Conservation (phyloP, 2,113 vertebrate species). For the Ornithorhynchus anatinus region DNA sequence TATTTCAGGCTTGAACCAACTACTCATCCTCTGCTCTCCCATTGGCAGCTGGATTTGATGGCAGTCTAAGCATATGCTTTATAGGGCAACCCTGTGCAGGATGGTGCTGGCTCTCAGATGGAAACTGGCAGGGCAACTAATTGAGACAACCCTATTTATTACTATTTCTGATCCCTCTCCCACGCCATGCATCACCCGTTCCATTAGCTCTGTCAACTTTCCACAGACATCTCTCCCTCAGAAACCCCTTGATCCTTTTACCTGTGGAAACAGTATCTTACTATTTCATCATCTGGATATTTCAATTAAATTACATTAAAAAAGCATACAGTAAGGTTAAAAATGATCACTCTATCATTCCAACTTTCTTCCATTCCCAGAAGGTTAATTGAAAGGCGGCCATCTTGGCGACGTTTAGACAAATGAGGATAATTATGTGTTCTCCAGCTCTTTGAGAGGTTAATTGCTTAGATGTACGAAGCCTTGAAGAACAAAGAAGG, state of each 20-base stretch:
- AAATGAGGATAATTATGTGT: constrained; percentile 84
- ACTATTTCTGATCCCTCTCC: not conserved
- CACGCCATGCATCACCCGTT: not conserved
- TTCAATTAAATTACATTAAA: constrained; percentile 78
- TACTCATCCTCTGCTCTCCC: not conserved
- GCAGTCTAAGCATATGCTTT: not conserved
- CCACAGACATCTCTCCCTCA: constrained; percentile 32
- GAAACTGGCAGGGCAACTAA: not conserved
- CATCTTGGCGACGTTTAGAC: constrained; percentile 81
- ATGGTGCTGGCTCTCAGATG: not conserved
- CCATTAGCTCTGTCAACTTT: constrained; percentile 60
- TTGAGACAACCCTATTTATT: not conserved
- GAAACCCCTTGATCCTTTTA: constrained; percentile 65
- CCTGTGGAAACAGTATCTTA: constrained; percentile 68
- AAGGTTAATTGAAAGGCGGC: constrained; percentile 84
- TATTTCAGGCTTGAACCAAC: not conserved
- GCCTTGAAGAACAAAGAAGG: constrained; percentile 78
- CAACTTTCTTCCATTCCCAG: constrained; percentile 76
- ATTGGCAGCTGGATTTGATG: not conserved
- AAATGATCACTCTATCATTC: constrained; percentile 80
- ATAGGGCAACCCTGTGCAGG: too few species aligned
- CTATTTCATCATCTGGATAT: constrained; percentile 74
- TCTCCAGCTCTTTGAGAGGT: constrained; percentile 80
- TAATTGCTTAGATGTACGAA: constrained; percentile 81
- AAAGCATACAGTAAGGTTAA: constrained; percentile 69